These are phyloP conservation scores for Struthio camelus DNA, from an alignment of 2,113 vertebrate species.

Conservation along the genomic window DNA sequence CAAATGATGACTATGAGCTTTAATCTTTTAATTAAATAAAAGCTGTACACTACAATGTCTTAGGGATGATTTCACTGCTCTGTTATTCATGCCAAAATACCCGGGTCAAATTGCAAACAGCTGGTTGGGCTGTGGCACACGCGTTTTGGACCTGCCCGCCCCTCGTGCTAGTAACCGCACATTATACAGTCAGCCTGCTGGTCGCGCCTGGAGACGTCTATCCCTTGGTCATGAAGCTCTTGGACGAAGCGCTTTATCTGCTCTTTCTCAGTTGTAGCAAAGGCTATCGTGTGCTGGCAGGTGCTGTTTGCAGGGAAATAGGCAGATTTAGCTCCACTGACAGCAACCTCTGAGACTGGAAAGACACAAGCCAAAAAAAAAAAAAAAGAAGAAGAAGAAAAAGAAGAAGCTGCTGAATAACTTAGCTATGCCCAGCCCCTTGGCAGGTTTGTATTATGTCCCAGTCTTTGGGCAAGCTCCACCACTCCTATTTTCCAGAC, in stretches of 20 bases:
- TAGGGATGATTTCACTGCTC: neutral
- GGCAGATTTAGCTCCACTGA: constrained; percentile 65
- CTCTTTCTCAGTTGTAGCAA: neutral
- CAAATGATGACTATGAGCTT: neutral
- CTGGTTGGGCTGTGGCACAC: neutral
- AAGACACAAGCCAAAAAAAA: neutral
- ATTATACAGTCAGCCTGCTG: constrained; percentile 5
- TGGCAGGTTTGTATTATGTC: neutral
- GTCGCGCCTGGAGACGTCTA: neutral
- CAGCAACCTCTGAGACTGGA: constrained; percentile 7
- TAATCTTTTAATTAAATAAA: neutral
- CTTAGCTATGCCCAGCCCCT: neutral
- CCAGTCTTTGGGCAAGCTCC: fast-evolving
- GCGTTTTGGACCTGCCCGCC: neutral
- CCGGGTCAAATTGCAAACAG: neutral
- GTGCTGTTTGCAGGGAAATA: constrained; percentile 73
- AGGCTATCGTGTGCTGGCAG: constrained; percentile 66
- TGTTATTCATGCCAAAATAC: neutral
- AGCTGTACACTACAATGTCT: neutral
- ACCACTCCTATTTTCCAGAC: neutral
- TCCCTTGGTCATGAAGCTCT: constrained; percentile 38
- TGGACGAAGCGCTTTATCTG: neutral
- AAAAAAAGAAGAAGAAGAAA: neutral
- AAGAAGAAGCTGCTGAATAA: neutral
- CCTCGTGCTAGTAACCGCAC: constrained; percentile 19